Base-by-base conservation (phyloP, 2,888 invertebrate genomes). In the Hedya salicella region DNA sequence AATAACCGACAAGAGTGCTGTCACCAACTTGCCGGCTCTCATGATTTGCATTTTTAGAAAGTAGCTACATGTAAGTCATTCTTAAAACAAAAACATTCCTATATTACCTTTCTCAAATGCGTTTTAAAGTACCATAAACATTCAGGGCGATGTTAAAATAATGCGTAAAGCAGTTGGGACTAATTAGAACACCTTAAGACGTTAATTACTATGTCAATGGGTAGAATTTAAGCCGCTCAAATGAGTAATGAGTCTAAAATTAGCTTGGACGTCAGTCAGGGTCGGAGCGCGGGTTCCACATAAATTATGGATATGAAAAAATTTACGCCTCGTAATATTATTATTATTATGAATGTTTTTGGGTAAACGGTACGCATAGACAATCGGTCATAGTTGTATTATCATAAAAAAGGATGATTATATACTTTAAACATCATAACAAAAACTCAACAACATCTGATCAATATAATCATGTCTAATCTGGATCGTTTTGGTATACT, bases 151-250 rank as follows among this genome's bases (percentile, higher is more conserved):
- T 17, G 48, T 48, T n/a, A 19, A 32, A 49, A 30, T 40, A 54
- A 62, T 21, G 59, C 17, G 59, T 39, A 17, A 30, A 52, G 14
- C 59, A 9, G 32, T 65, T 53, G 52, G 30, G 46, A 48, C 53
- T 54, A 48, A 65, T 59, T 44, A 57, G 11, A 19, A 36, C 16
- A 46, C 11, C 17, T 25, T 39, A 52, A 59, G 11, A 32, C 44
- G 52, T 49, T 65, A 59, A 66, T 66, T 66, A 54, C 36, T 44
- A 14, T 52, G 53, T 9, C 39, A 44, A 40, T 19, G 30, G 48
- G 48, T 40, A 40, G 42, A 44, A 36, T 62, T 52, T 52, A 32
- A 21, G 14, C 32, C 14, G 6, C 25, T 25, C 6, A 25, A n/a
- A 25, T 25, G 25, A n/a, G 32, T 49, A 65, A 19, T 60, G 53